phyloP scores from a whole-genome alignment of 2,113 vertebrate genomes.

The Cichladusa arquata region DNA sequence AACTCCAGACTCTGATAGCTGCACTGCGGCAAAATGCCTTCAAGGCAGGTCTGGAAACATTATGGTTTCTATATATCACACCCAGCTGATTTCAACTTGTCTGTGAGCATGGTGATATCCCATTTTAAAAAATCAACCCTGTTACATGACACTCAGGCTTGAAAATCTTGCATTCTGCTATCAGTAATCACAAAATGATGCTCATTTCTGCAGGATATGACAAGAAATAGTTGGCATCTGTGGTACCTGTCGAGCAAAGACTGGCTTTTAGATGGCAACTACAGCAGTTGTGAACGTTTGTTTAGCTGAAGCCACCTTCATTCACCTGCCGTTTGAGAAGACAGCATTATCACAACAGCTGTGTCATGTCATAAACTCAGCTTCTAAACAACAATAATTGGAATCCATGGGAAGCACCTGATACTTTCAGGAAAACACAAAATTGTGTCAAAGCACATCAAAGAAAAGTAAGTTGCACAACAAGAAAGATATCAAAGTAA shows the following conservation, averaged over 20 bases:
- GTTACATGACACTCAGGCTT: not conserved
- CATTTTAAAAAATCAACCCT: not conserved
- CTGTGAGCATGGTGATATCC: not conserved
- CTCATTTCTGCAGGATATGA: not conserved
- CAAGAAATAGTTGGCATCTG: not conserved
- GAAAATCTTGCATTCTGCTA: not conserved
- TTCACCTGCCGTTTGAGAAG: not conserved
- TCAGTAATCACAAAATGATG: not conserved
- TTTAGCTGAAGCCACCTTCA: not conserved
- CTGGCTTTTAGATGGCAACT: not conserved
- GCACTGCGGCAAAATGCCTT: slow-evolving; percentile 8
- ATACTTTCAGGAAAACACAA: slow-evolving; percentile 7
- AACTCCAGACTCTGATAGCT: not conserved
- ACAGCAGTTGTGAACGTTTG: not conserved
- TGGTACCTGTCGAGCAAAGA: not conserved
- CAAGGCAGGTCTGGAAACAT: not conserved
- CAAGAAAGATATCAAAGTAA: not conserved
- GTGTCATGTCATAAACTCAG: not conserved
- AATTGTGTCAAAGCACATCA: not conserved
- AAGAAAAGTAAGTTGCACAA: not conserved
- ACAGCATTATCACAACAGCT: not conserved
- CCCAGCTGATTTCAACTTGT: not conserved
- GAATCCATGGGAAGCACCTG: not conserved
- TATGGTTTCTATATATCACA: not conserved
- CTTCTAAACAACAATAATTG: not conserved